These are phyloP conservation scores for Sipha flava DNA, from an alignment of 1,140 invertebrate genomes.

Conservation along the genomic window DNA sequence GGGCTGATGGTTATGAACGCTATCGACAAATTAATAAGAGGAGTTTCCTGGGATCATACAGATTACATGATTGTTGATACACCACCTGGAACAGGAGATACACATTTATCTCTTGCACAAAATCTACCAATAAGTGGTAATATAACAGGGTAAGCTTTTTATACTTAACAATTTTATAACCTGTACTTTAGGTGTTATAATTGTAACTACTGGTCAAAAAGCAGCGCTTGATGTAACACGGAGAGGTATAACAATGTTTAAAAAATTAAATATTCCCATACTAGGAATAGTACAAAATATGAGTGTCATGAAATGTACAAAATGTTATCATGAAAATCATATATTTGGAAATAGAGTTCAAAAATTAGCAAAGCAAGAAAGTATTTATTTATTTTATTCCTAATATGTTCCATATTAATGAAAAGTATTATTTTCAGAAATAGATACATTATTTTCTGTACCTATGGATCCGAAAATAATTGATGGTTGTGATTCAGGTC, in stretches of 20 bases:
- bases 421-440: slow-evolving; percentile 43
- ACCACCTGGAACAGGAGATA: slow-evolving; percentile 86
- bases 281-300: slow-evolving; percentile 81
- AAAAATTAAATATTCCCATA: slow-evolving; percentile 68
- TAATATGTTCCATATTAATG: neutral
- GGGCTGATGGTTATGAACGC: slow-evolving; percentile 93
- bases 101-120: slow-evolving; percentile 77
- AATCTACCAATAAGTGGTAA: slow-evolving; percentile 71
- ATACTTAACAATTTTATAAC: neutral
- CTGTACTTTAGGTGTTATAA: slow-evolving; percentile 52
- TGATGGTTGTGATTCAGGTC: slow-evolving; percentile 62
- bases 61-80: slow-evolving; percentile 81
- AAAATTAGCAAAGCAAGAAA: slow-evolving; percentile 44
- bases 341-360: slow-evolving; percentile 54
- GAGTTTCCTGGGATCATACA: slow-evolving; percentile 70
- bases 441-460: slow-evolving; percentile 59
- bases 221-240: slow-evolving; percentile 71
- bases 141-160: neutral
- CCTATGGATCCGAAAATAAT: slow-evolving; percentile 64
- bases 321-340: slow-evolving; percentile 54
- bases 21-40: slow-evolving; percentile 68
- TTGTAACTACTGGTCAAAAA: slow-evolving; percentile 79
- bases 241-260: slow-evolving; percentile 70
- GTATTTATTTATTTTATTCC: slow-evolving; percentile 37
- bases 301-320: slow-evolving; percentile 61